Evolutionary conservation across 2,888 invertebrate species (phyloP).

Genomic region (Heliconius erato): DNA sequence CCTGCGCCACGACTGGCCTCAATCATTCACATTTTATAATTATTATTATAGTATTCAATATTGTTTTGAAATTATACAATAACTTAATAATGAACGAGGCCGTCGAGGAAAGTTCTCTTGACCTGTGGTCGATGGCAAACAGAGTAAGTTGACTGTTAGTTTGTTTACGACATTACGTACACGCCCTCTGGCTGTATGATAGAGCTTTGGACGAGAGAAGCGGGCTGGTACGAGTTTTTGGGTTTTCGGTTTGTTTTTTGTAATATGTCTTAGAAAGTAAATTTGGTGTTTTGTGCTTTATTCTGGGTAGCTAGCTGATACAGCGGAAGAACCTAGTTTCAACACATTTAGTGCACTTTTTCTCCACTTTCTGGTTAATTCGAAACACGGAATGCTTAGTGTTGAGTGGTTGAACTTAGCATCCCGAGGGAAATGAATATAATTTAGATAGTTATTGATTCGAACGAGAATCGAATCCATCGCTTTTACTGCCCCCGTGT

Average conservation of each 20-base stretch:
- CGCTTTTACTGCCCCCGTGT: too few species aligned
- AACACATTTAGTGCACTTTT: not conserved
- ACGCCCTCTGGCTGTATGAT: slow-evolving; percentile 14
- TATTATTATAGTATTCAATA: not conserved
- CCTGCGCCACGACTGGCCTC: too few species aligned
- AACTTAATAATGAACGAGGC: slow-evolving; percentile 29
- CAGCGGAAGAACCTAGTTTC: too few species aligned
- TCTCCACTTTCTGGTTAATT: not conserved
- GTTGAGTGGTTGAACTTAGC: not conserved
- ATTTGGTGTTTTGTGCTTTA: too few species aligned
- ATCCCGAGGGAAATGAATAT: too few species aligned
- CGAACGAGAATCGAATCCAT: too few species aligned
- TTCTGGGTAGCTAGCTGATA: too few species aligned
- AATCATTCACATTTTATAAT: not conserved
- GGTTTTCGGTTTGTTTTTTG: not conserved
- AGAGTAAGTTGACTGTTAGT: slow-evolving; percentile 34
- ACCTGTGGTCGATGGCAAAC: slow-evolving; percentile 32
- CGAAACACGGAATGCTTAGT: not conserved
- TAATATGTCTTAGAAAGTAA: too few species aligned
- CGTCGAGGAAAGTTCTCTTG: slow-evolving; percentile 32
- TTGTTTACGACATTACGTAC: slow-evolving; percentile 32
- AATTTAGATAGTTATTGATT: too few species aligned
- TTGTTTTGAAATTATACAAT: not conserved
- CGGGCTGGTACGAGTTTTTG: not conserved
- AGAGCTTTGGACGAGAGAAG: not conserved